These are phyloP conservation scores for Prostheceraeus crozeri DNA, from an alignment of 2,888 invertebrate species.

Conservation along the genomic window DNA sequence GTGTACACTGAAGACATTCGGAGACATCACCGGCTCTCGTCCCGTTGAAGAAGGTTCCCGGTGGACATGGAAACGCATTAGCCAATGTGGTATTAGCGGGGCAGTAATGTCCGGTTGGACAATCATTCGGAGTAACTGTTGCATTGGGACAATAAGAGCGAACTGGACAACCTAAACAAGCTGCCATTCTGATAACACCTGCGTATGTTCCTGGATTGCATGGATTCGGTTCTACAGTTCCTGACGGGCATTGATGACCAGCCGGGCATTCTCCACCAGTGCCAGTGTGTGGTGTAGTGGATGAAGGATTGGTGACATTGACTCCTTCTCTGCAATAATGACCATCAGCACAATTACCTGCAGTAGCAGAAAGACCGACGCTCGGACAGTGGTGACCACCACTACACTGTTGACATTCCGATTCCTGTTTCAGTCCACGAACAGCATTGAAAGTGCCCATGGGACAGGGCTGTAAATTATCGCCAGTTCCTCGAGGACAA, in stretches of 20 bases:
- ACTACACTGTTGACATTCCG: neutral
- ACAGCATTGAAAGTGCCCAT: conserved; percentile 50
- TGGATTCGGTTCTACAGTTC: neutral
- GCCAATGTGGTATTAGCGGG: conserved; percentile 44
- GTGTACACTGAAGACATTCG: neutral
- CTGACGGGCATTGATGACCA: neutral
- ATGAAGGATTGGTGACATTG: neutral
- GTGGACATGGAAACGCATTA: conserved; percentile 46
- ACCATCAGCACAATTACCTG: conserved; percentile 46
- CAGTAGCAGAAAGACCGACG: conserved; percentile 44
- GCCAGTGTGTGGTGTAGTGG: neutral
- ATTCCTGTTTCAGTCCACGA: conserved; percentile 40
- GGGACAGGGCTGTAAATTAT: conserved; percentile 46
- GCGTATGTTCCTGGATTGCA: neutral
- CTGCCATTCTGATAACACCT: neutral
- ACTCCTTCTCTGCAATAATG: conserved; percentile 46
- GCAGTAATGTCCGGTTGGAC: conserved; percentile 51
- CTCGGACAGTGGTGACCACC: conserved; percentile 39
- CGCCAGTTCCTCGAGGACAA: conserved; percentile 47
- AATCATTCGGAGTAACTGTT: conserved; percentile 50
- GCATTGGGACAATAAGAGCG: conserved; percentile 49
- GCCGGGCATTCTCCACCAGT: neutral
- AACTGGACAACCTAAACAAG: conserved; percentile 42
- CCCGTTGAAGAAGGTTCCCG: conserved; percentile 45
- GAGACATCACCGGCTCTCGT: too few species aligned